These are phyloP conservation scores for Caenorhabditis sp. DNA, from an alignment of 2,888 invertebrate genomes.

Conservation along the genomic window DNA sequence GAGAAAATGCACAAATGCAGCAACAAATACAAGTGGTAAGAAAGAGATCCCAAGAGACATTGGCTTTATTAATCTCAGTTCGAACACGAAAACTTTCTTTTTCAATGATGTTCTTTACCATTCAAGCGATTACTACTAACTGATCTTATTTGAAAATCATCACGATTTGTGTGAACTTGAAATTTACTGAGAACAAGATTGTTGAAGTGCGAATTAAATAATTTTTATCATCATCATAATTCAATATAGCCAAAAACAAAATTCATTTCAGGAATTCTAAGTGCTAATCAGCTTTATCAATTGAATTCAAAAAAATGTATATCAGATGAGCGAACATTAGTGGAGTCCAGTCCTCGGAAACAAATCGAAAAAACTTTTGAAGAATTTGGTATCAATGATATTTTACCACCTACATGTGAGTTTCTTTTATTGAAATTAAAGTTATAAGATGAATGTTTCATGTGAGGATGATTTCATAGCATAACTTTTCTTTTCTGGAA, in stretches of 20 bases:
- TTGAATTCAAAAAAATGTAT: background rate
- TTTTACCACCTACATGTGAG: conserved; percentile 1
- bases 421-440: too few relatives aligned
- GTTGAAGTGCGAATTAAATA: background rate
- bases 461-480: too few relatives aligned
- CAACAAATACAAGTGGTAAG: conserved; percentile 5
- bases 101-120: conserved; percentile 9
- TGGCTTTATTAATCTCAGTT: background rate
- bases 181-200: background rate
- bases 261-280: background rate
- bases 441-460: too few relatives aligned
- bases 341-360: background rate
- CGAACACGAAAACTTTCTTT: background rate
- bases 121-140: conserved; percentile 13
- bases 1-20: background rate
- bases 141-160: conserved; percentile 20
- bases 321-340: background rate
- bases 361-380: background rate
- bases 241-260: background rate
- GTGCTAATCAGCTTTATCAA: background rate
- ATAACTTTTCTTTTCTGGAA: too few relatives aligned
- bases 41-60: background rate
- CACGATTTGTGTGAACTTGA: background rate
- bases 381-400: background rate
- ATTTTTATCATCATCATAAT: background rate